A percentile compares a stretch with the other conserved stretches of the same genome.
Evolutionary conservation across 2,797 vertebrate genomes (phyloP).

Genomic region (Xenops minutus): DNA sequence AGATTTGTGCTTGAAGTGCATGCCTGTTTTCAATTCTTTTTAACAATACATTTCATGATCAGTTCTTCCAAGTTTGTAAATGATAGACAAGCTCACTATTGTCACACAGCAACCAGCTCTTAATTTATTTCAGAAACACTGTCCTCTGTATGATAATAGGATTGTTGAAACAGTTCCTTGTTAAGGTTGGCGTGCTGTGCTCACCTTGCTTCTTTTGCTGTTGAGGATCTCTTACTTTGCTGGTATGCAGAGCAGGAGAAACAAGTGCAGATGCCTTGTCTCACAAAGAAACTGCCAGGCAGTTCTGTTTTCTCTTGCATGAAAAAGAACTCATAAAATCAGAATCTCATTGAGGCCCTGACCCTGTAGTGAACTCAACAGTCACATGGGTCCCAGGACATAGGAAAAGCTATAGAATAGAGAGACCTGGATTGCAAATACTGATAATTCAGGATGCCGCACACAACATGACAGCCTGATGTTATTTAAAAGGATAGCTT

Average conservation of each 20-base stretch:
- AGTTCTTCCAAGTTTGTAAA: neutral
- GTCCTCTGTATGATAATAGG: neutral
- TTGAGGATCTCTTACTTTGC: neutral
- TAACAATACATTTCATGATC: neutral
- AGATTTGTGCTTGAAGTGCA: neutral
- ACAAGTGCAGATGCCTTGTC: neutral
- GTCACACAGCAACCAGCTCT: neutral
- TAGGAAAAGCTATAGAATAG: neutral
- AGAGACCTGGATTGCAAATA: neutral
- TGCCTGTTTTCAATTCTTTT: neutral
- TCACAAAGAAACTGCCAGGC: neutral
- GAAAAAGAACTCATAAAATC: constrained; percentile 14
- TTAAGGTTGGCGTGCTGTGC: neutral
- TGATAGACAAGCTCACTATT: neutral
- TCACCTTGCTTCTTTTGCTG: neutral
- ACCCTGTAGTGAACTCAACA: constrained; percentile 8
- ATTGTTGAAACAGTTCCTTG: neutral
- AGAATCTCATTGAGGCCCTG: neutral
- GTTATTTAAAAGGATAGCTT: neutral
- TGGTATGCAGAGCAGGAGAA: neutral
- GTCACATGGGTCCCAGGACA: neutral
- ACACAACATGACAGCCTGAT: neutral
- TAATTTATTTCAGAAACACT: neutral
- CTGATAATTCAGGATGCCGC: neutral
- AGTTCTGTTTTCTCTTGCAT: neutral